phyloP scores from a whole-genome alignment of 2,888 invertebrate genomes.

The Eucera pruinosa region DNA sequence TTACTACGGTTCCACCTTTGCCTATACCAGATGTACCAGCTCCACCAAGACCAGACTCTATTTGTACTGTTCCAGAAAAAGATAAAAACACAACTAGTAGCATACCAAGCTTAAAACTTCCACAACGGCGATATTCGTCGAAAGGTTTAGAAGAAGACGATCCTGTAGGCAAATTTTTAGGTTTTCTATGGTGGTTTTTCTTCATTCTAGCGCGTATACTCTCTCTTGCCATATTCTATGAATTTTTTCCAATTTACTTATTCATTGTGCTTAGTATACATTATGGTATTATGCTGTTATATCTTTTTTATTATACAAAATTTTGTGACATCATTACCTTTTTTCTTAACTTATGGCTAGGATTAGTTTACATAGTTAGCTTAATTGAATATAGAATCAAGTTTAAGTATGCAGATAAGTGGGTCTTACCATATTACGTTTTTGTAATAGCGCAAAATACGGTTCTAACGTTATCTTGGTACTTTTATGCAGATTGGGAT shows the following conservation, averaged over 20 bases:
- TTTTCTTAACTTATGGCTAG: conserved; percentile 87
- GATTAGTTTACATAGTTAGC: conserved; percentile 90
- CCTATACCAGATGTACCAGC: conserved; percentile 81
- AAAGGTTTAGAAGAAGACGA: conserved; percentile 92
- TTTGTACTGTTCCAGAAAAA: conserved; percentile 56
- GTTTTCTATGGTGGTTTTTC: conserved; percentile 91
- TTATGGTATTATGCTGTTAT: conserved; percentile 88
- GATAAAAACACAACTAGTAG: too few species aligned
- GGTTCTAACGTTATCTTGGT: conserved; percentile 90
- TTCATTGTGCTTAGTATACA: conserved; percentile 87
- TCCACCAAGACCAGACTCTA: conserved; percentile 81
- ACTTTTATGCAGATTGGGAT: conserved; percentile 85
- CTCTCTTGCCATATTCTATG: conserved; percentile 89
- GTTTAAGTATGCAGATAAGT: conserved; percentile 89
- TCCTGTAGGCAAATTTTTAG: conserved; percentile 88
- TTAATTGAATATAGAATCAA: conserved; percentile 92
- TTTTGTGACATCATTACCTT: conserved; percentile 85
- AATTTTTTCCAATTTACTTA: conserved; percentile 86
- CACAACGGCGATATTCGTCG: conserved; percentile 75
- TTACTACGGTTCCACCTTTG: conserved; percentile 78
- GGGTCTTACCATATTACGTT: conserved; percentile 89
- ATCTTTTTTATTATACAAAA: conserved; percentile 88
- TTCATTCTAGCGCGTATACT: conserved; percentile 90
- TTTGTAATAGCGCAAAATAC: conserved; percentile 89
- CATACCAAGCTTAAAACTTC: conserved; percentile 67